phyloP scores from a whole-genome alignment of 2,888 invertebrate species.

The Diarsia rubi region DNA sequence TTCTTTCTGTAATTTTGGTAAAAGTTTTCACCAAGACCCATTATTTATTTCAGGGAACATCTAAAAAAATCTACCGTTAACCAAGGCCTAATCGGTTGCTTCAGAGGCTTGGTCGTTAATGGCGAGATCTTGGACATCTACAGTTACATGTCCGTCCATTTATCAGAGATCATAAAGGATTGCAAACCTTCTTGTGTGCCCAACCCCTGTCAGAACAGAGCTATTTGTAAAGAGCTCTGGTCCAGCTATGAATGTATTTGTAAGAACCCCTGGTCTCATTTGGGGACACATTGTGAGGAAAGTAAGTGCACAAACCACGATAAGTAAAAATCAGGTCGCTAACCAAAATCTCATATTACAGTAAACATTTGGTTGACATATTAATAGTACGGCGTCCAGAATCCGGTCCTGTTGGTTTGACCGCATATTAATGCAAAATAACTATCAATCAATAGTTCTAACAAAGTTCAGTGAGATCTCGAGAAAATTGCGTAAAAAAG shows the following conservation, averaged over 20 bases:
- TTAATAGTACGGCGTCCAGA: background rate
- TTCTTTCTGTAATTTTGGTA: background rate
- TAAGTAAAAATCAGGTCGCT: background rate
- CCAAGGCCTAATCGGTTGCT: conserved; percentile 98
- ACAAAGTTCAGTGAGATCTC: background rate
- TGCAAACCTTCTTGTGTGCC: conserved; percentile 98
- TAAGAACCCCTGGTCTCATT: conserved; percentile 97
- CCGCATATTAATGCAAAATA: background rate
- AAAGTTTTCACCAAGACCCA: background rate
- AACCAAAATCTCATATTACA: background rate
- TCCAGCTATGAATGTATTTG: conserved; percentile 98
- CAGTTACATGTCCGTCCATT: conserved; percentile 97
- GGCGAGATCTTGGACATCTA: conserved; percentile 97
- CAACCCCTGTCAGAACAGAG: conserved; percentile 98
- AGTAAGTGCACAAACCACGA: conserved; percentile 91
- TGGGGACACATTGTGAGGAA: conserved; percentile 96
- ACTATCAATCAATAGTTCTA: background rate
- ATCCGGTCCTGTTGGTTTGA: background rate
- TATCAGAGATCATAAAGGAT: conserved; percentile 97
- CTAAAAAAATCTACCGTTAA: conserved; percentile 95
- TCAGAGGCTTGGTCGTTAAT: conserved; percentile 97
- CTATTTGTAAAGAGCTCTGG: conserved; percentile 97
- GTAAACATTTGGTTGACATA: background rate
- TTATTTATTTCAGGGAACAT: conserved; percentile 92
- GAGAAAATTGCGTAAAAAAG: background rate